Base-by-base conservation (phyloP, 2,888 invertebrate genomes). In the Luperina testacea region DNA sequence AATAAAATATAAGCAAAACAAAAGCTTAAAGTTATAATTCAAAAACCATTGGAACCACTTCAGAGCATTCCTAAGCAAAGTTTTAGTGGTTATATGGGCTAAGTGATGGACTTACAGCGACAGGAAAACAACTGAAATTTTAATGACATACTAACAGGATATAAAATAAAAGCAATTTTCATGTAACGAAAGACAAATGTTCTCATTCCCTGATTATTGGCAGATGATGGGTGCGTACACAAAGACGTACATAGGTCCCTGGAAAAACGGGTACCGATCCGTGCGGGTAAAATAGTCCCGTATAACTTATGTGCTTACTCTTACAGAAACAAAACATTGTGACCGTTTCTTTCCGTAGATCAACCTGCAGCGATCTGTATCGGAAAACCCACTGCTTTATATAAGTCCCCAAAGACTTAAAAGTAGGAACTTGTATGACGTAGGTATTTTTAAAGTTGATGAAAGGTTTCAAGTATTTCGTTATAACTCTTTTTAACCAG, bases 21-120 rank as follows among this genome's bases (percentile, higher is more conserved):
- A 87, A 81, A 80, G 65, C 72, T 45, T 65, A 64, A 87, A 88
- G 88, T 89, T 90, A 91, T 91, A 91, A 91, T 93, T 90, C 90
- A 92, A 91, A 92, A 92, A 92, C 92, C 90, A 91, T 91, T 88
- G 69, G 89, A 90, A 91, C 92, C 91, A 78, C 90, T 92, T 91
- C 91, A 92, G 87, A 90, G 90, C 87, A 93, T 93, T 94, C 91
- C 89, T 82, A 82, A 75, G 88, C 90, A 91, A 92, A 94, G 91
- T 93, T 94, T 86, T 87, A 83, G 89, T 87, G 81, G 89, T 88
- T 88, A 86, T 71, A 59, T 80, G 87, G 82, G 27, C 1, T 78
- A 90, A 91, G 90, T 75, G 15, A 90, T 61, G 48, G 76, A 72
- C 75, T 84, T 68, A 42, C 0, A 83, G 86, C 88, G 84, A 15